Evolutionary conservation across 2,888 invertebrate genomes (phyloP).

Genomic region (Rhabditoides inermis): DNA sequence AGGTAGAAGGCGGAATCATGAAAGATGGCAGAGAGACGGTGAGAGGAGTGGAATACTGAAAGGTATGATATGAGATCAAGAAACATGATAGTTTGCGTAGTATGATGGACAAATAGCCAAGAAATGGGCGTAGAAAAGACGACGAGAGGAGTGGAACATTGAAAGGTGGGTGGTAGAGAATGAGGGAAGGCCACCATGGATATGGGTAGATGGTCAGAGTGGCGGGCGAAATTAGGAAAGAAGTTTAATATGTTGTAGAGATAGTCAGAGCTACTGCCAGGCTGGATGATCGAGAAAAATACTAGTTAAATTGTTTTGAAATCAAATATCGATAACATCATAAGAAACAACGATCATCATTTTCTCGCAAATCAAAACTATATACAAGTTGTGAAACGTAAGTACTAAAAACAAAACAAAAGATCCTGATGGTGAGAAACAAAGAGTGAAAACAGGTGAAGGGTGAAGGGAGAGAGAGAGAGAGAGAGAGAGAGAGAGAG

Average conservation of each 20-base stretch:
- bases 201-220: too few species aligned
- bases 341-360: too few species aligned
- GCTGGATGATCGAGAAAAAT: too few species aligned
- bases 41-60: slow-evolving; percentile 26
- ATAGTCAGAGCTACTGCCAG: too few species aligned
- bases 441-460: not conserved
- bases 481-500: slow-evolving; percentile 2
- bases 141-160: slow-evolving; percentile 27
- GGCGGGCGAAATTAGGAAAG: not conserved
- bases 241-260: too few species aligned
- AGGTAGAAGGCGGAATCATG: slow-evolving; percentile 36
- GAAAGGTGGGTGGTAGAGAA: not conserved
- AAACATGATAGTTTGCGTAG: not conserved
- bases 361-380: too few species aligned
- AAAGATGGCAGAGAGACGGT: slow-evolving; percentile 18
- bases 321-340: too few species aligned
- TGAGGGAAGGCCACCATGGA: too few species aligned
- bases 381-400: too few species aligned
- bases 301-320: too few species aligned
- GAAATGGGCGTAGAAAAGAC: too few species aligned
- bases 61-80: not conserved
- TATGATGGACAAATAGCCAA: not conserved
- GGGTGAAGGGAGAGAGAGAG: not conserved
- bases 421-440: not conserved
- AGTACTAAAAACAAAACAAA: too few species aligned